These are phyloP conservation scores for Diarsia mendica DNA, from an alignment of 2,888 invertebrate species.

Conservation along the genomic window DNA sequence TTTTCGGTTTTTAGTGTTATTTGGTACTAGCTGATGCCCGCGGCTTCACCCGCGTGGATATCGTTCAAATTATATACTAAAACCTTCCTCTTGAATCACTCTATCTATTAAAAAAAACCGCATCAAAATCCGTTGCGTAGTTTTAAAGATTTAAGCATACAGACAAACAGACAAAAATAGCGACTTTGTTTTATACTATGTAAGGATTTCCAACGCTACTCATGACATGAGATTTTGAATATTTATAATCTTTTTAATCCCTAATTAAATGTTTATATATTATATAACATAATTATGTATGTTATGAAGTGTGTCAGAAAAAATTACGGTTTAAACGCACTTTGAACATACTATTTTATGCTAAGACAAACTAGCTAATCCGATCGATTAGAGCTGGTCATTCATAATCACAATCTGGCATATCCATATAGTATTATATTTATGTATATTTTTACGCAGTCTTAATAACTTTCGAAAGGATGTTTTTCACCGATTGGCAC, in stretches of 20 bases:
- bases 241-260: neutral
- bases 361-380: neutral
- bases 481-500: constrained; percentile 16
- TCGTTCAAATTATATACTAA: too few species aligned
- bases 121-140: too few species aligned
- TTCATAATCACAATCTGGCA: constrained; percentile 15
- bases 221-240: neutral
- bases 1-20: too few species aligned
- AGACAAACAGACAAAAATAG: too few species aligned
- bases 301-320: neutral
- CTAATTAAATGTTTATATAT: neutral
- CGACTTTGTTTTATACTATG: too few species aligned
- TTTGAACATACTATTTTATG: neutral
- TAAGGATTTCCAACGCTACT: neutral
- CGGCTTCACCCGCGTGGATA: too few species aligned
- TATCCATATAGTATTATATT: neutral
- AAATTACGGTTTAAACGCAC: neutral
- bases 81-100: too few species aligned
- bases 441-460: constrained; percentile 12
- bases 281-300: too few species aligned
- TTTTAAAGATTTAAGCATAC: too few species aligned
- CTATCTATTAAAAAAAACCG: too few species aligned
- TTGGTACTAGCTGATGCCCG: too few species aligned
- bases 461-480: constrained; percentile 36
- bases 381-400: neutral